Percentiles rank a stretch among this genome's conserved stretches.
Conservation (phyloP, 2,888 invertebrate species). For the Conops quadrifasciatus region DNA sequence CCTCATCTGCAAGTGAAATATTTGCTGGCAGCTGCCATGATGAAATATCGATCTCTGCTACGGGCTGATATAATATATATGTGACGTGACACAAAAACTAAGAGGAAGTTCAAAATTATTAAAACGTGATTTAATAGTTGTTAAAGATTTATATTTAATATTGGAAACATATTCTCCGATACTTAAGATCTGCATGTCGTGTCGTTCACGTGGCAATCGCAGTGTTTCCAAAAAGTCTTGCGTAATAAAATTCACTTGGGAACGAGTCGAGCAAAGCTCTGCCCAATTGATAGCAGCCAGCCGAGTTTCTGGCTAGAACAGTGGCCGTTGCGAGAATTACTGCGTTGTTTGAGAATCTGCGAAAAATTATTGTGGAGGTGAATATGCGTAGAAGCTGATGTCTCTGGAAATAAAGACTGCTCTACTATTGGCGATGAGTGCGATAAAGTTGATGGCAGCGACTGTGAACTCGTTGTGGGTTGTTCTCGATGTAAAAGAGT, state of each 20-base stretch:
- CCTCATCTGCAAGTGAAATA: constrained; percentile 9
- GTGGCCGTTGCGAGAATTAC: constrained; percentile 9
- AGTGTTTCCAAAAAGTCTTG: constrained; percentile 37
- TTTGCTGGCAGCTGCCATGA: constrained; percentile 40
- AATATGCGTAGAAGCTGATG: constrained; percentile 7
- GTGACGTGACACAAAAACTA: constrained; percentile 39
- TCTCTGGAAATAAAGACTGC: neutral
- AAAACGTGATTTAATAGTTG: constrained; percentile 38
- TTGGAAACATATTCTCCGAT: constrained; percentile 37
- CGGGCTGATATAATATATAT: constrained; percentile 44
- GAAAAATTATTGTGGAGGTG: no score
- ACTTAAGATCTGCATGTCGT: constrained; percentile 32
- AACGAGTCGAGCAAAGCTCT: constrained; percentile 40
- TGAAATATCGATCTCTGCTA: constrained; percentile 38
- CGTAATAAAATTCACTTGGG: constrained; percentile 39
- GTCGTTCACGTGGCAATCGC: constrained; percentile 30
- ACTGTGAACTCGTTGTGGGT: neutral
- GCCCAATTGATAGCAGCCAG: constrained; percentile 34
- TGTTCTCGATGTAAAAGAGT: neutral
- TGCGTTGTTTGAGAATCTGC: constrained; percentile 3
- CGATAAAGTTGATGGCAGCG: neutral
- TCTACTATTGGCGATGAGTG: neutral
- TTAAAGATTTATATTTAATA: constrained; percentile 32
- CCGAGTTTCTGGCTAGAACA: constrained; percentile 25
- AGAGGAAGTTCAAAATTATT: constrained; percentile 36